Evolutionary conservation across 2,797 vertebrate species (phyloP), one percentile per base, ranked within the genome.

Genomic region (Gymnoscopelus microlampas): DNA sequence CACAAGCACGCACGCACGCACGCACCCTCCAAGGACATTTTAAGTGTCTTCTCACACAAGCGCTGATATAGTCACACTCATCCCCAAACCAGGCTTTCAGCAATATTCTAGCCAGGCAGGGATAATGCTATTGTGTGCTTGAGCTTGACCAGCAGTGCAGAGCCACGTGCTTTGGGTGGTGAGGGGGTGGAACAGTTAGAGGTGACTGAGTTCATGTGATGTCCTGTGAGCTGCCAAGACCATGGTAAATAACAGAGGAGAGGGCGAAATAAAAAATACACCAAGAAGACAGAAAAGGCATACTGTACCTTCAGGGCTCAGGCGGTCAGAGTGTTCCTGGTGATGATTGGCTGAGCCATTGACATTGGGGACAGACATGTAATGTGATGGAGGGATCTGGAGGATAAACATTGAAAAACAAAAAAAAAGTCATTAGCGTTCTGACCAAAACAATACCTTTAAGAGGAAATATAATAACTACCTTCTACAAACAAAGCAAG

Each of bases 281-380:
- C 58, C 4, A 48, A 57, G 58, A 63, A 23, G 71, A 53, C 39
- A 60, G 57, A 54, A 29, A 1, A 54, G 49, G 53, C 9, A 71
- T 56, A 6, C 10, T 79, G 54, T 93, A 98, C 98, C 96, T 94
- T 98, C 96, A 0, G 95, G 95, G 83, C 94, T 96, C 71, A 93
- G 78, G 62, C 88, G 94, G 53, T 73, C 91, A 13, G 83, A 89
- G 23, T 91, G 73, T 66, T 90, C 88, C 68, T 86, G 88, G 66
- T 87, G 82, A 77, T 87, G 85, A 56, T 94, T 95, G 55, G 93
- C 80, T 0, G 94, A 93, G 19, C 95, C 94, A 0, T 97, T 97
- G 70, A 95, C 92, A 77, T 95, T 96, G 71, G 95, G 90, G 8
- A 91, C 90, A 23, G 95, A 96, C 59, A 89, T 87, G 75, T 94